Evolutionary conservation across 2,888 invertebrate genomes (phyloP), one percentile per base, ranked within the genome.

Genomic region (Harpalus rubripes): DNA sequence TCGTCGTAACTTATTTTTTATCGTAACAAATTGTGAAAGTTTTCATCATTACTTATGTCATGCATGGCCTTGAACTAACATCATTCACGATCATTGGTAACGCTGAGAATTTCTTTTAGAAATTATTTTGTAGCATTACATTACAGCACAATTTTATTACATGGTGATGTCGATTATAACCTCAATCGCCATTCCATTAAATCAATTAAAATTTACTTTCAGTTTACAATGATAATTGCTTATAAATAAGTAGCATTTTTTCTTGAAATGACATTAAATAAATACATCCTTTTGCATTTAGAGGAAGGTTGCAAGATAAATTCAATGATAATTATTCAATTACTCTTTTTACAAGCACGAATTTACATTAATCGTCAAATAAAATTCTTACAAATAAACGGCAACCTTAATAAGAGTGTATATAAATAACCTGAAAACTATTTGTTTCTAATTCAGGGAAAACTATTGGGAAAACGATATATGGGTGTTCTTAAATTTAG

Each of bases 11-110:
- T 32, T 74, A 74, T 74, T 74, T 68, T 74, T 74, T 74, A 74
- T 44, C 44, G 72, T 44, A 41, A 44, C 41, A 74, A 74, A 44
- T 74, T 44, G 72, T 74, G 72, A 74, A 74, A 74, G 72, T 74
- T 74, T 74, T 74, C 68, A 44, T 72, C 44, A 74, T 74, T 74
- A 44, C 72, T 74, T 74, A 74, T 74, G 72, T 74, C 72, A 74
- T 74, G 72, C 7, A 10, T 44, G 72, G 72, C 72, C 72, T 74
- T 74, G 72, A 74, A 74, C 72, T 74, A 74, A 74, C 72, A 74
- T 74, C 72, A 44, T 74, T 74, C 72, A 74, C 16, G 72, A 74
- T 74, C 72, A 44, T 8, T 74, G 72, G 72, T 16, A 41, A 44
- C 44, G 41, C 44, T 63, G 72, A 52, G 44, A 74, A 74, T 74